A percentile compares a stretch with the other conserved stretches of the same genome.
These are phyloP conservation scores for Caenorhabditis briggsae DNA, from an alignment of 1,140 invertebrate species.

Conservation along the genomic window DNA sequence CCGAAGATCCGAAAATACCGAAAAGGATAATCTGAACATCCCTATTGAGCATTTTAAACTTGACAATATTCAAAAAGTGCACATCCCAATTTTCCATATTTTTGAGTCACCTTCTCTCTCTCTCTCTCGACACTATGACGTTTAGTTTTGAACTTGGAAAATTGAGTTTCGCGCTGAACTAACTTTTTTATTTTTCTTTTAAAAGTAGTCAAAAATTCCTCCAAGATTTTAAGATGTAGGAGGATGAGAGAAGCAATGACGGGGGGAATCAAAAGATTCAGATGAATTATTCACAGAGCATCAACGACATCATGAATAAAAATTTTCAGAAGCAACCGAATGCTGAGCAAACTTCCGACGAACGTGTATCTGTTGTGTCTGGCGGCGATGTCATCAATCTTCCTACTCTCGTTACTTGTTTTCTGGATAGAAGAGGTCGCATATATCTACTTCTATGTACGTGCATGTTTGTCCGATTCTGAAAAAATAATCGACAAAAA, in stretches of 20 bases:
- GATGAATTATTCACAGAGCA: constrained; percentile 2
- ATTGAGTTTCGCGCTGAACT: neutral
- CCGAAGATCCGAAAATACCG: too few species aligned
- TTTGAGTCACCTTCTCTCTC: neutral
- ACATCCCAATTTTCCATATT: too few species aligned
- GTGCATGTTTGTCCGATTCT: constrained; percentile 44
- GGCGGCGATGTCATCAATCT: constrained; percentile 70
- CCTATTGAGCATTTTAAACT: too few species aligned
- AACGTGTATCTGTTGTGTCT: constrained; percentile 71
- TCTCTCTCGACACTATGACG: neutral
- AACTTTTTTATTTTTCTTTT: neutral
- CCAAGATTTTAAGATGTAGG: neutral
- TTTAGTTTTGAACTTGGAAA: constrained; percentile 4
- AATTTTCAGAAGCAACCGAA: constrained; percentile 72
- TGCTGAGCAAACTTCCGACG: constrained; percentile 72
- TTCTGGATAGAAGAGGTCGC: constrained; percentile 76
- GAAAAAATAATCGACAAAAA: neutral
- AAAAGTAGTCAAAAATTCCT: neutral
- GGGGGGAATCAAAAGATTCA: neutral
- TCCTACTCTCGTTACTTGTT: constrained; percentile 73
- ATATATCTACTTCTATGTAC: constrained; percentile 61
- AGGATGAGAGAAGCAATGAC: too few species aligned
- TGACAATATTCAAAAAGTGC: too few species aligned
- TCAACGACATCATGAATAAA: neutral
- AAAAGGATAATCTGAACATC: too few species aligned